These are phyloP conservation scores for Oscheius sp. DNA, from an alignment of 2,888 invertebrate species.

Conservation along the genomic window DNA sequence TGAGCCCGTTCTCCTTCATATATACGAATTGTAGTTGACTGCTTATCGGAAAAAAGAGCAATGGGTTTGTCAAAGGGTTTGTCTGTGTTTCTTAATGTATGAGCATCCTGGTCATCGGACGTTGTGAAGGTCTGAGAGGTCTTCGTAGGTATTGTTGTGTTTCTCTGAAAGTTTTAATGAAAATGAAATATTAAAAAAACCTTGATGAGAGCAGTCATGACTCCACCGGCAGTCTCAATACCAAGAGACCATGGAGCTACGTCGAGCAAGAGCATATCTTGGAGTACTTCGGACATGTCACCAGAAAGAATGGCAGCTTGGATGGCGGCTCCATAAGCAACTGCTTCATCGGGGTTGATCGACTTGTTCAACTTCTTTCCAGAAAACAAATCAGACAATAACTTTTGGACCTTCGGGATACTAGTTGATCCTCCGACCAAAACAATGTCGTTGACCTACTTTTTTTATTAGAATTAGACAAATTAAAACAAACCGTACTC, in stretches of 20 bases:
- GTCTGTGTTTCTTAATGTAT: too few relatives aligned
- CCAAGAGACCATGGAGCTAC: conserved; percentile 89
- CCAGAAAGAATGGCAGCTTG: conserved; percentile 78
- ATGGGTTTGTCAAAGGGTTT: too few relatives aligned
- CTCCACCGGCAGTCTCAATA: conserved; percentile 89
- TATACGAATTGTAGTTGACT: too few relatives aligned
- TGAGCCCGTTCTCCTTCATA: too few relatives aligned
- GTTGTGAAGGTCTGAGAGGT: not conserved
- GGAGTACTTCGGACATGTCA: conserved; percentile 77
- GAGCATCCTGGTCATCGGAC: too few relatives aligned
- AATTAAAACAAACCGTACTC: conserved; percentile 76
- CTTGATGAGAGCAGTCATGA: conserved; percentile 82
- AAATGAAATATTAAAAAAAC: too few relatives aligned
- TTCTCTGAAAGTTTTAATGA: too few relatives aligned
- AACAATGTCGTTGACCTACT: conserved; percentile 79
- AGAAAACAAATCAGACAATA: conserved; percentile 85
- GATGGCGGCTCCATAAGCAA: conserved; percentile 85
- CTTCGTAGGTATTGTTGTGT: not conserved
- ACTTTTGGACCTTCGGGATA: conserved; percentile 95
- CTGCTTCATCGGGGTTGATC: conserved; percentile 96
- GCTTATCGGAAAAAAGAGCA: too few relatives aligned
- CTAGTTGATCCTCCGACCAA: conserved; percentile 89
- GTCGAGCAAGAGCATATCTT: conserved; percentile 89
- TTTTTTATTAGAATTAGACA: too few relatives aligned
- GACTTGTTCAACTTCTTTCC: conserved; percentile 93